phyloP scores from a whole-genome alignment of 2,888 invertebrate genomes.

The Diarsia mendica region DNA sequence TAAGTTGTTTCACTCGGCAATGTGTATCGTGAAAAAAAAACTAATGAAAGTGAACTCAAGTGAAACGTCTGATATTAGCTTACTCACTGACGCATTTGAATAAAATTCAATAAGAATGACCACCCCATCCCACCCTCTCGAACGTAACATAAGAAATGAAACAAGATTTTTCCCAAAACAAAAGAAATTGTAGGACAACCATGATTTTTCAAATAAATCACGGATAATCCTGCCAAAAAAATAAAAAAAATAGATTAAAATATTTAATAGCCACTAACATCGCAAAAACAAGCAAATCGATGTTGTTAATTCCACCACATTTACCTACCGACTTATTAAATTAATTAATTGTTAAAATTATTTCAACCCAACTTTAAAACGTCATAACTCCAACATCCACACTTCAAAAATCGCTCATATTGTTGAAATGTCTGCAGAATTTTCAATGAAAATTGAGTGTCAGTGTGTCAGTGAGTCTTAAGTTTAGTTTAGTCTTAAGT shows the following conservation, averaged over 20 bases:
- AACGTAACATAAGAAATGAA: neutral
- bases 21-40: too few species aligned
- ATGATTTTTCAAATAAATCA: neutral
- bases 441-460: neutral
- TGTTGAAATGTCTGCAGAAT: too few species aligned
- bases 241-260: neutral
- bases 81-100: neutral
- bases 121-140: neutral
- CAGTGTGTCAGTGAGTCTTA: too few species aligned
- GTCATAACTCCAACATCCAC: neutral
- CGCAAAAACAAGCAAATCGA: neutral
- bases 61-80: neutral
- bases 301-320: conserved; percentile 3
- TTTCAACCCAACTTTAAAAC: neutral
- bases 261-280: neutral
- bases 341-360: conserved; percentile 26
- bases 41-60: too few species aligned
- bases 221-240: neutral
- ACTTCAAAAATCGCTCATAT: neutral
- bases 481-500: too few species aligned
- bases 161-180: conserved; percentile 1
- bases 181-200: conserved; percentile 8
- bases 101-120: neutral
- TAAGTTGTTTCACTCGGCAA: too few species aligned
- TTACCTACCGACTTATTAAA: conserved; percentile 24